Evolutionary conservation across 2,888 invertebrate species (phyloP).

Genomic region (Polydesmus complanatus): DNA sequence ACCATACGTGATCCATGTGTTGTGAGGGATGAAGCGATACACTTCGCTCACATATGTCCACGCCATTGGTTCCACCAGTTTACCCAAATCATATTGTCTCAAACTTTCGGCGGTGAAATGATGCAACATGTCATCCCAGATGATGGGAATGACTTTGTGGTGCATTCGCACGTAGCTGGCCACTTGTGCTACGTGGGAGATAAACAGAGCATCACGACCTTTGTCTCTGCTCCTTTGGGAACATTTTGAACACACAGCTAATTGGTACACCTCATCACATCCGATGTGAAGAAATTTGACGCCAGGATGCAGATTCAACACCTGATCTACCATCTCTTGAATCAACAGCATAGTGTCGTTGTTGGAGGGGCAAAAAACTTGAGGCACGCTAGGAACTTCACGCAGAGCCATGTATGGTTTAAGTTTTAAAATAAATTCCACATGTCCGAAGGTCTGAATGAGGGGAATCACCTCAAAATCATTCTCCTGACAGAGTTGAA

Average conservation of each 20-base stretch:
- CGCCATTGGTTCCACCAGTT: slow-evolving; percentile 27
- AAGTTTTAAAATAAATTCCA: slow-evolving; percentile 59
- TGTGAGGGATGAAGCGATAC: slow-evolving; percentile 25
- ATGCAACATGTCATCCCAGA: slow-evolving; percentile 71
- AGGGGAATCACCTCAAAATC: slow-evolving; percentile 42
- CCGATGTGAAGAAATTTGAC: slow-evolving; percentile 48
- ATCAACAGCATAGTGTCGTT: slow-evolving; percentile 29
- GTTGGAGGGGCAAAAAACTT: slow-evolving; percentile 40
- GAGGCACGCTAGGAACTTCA: slow-evolving; percentile 50
- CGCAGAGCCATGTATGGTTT: slow-evolving; percentile 48
- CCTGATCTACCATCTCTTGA: slow-evolving; percentile 30
- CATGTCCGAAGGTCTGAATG: slow-evolving; percentile 40
- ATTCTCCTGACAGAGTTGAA: slow-evolving; percentile 27
- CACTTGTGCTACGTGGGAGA: slow-evolving; percentile 44
- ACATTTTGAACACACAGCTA: slow-evolving; percentile 51
- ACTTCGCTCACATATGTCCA: slow-evolving; percentile 61
- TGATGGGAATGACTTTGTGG: slow-evolving; percentile 46
- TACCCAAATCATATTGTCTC: slow-evolving; percentile 35
- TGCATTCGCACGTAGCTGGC: slow-evolving; percentile 44
- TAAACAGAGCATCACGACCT: slow-evolving; percentile 18
- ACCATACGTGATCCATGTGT: slow-evolving; percentile 52
- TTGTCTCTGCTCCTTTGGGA: slow-evolving; percentile 20
- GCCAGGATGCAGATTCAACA: slow-evolving; percentile 27
- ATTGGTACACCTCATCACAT: slow-evolving; percentile 57
- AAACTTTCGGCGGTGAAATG: slow-evolving; percentile 45